Conservation (phyloP, 2,797 vertebrate species). For the Eremophila alpestris region DNA sequence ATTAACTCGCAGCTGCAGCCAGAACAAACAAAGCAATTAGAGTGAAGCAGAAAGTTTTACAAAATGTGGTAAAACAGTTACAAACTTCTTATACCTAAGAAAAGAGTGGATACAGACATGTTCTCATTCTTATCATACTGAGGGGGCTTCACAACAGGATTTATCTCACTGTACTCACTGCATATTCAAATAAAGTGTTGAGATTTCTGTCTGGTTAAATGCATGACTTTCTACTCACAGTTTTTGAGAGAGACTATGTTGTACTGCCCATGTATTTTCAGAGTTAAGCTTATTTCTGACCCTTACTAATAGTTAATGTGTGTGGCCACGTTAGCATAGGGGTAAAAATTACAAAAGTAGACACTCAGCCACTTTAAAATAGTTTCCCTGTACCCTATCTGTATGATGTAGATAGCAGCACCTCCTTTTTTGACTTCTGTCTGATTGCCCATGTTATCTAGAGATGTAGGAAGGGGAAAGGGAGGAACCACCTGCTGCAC, state of each 20-base stretch:
- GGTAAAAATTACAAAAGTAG: not conserved
- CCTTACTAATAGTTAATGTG: not conserved
- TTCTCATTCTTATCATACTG: not conserved
- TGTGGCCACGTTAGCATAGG: not conserved
- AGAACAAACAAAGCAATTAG: slow-evolving; percentile 18
- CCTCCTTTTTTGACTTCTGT: not conserved
- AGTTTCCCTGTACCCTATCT: not conserved
- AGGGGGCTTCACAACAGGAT: not conserved
- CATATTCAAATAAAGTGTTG: not conserved
- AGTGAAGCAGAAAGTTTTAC: not conserved
- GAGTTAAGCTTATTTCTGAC: not conserved
- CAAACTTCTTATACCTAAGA: not conserved
- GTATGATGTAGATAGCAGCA: not conserved
- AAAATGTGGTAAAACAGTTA: not conserved
- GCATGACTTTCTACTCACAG: not conserved
- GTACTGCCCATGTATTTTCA: not conserved
- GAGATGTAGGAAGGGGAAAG: not conserved
- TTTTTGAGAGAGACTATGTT: not conserved
- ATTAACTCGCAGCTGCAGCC: slow-evolving; percentile 90
- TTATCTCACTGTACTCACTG: not conserved
- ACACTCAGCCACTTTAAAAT: not conserved
- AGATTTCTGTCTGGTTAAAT: not conserved
- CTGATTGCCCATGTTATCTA: not conserved
- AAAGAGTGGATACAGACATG: not conserved
- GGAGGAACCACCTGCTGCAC: not conserved